A percentile compares a stretch with the other conserved stretches of the same genome.
These are phyloP conservation scores for Montipora foliosa DNA, from an alignment of 64 coral and sea anemone species.

Conservation along the genomic window DNA sequence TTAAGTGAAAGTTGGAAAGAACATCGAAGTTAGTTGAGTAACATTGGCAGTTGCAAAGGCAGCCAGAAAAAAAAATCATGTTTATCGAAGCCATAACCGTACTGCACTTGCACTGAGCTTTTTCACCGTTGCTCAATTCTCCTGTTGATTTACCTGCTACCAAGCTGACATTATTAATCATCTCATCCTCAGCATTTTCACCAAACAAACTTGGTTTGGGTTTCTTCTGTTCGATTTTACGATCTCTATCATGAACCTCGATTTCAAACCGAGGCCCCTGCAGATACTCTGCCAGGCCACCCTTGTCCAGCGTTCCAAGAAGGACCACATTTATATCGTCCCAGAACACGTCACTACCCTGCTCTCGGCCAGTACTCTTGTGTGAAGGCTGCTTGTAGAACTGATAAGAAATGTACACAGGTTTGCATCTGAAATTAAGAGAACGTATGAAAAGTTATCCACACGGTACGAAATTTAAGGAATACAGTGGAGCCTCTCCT, in stretches of 20 bases:
- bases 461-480: too few species aligned
- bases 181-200: conserved; percentile 87
- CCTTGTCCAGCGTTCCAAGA: conserved; percentile 86
- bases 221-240: conserved; percentile 79
- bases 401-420: conserved; percentile 75
- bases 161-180: conserved; percentile 93
- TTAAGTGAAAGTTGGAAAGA: too few species aligned
- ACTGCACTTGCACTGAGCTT: too few species aligned
- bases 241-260: conserved; percentile 95
- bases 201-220: conserved; percentile 87
- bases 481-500: too few species aligned
- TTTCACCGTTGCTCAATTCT: too few species aligned
- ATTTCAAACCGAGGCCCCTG: conserved; percentile 85
- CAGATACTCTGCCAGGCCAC: conserved; percentile 82
- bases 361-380: conserved; percentile 71
- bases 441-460: too few species aligned
- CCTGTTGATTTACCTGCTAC: conserved; percentile 66
- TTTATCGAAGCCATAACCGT: too few species aligned
- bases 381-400: conserved; percentile 89
- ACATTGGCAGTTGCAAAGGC: too few species aligned
- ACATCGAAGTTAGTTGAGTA: too few species aligned
- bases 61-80: too few species aligned
- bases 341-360: conserved; percentile 88
- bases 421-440: conserved; percentile 78
- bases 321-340: conserved; percentile 89